These are phyloP conservation scores for Neodiprion lecontei DNA, from an alignment of 1,140 invertebrate species.

Conservation along the genomic window DNA sequence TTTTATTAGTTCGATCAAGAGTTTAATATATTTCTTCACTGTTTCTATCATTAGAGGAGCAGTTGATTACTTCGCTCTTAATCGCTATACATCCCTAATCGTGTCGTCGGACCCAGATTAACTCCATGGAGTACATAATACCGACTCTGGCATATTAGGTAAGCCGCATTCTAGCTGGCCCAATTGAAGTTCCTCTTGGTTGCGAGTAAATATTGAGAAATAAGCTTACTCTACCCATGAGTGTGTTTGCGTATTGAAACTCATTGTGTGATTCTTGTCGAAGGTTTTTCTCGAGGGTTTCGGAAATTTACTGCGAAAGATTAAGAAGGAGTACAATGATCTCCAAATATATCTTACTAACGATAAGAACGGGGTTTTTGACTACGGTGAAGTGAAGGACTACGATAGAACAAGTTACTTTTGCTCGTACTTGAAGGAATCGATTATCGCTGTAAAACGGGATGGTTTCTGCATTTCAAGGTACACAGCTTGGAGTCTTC, in stretches of 20 bases:
- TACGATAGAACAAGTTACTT: too few species aligned
- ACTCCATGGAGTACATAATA: not conserved
- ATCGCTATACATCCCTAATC: not conserved
- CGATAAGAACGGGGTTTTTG: too few species aligned
- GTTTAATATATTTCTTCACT: slow-evolving; percentile 50
- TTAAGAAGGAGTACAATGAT: slow-evolving; percentile 72
- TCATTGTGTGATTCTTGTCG: too few species aligned
- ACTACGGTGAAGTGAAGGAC: too few species aligned
- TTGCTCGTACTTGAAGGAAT: too few species aligned
- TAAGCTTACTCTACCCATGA: not conserved
- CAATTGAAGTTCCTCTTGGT: slow-evolving; percentile 17
- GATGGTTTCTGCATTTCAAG: too few species aligned
- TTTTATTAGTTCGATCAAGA: slow-evolving; percentile 39
- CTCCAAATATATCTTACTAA: slow-evolving; percentile 73
- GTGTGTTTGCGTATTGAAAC: too few species aligned
- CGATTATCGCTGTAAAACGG: too few species aligned
- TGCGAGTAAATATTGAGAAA: slow-evolving; percentile 12
- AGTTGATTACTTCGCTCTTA: slow-evolving; percentile 42
- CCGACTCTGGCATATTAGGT: slow-evolving; percentile 35
- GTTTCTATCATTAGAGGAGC: slow-evolving; percentile 23
- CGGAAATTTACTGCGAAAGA: slow-evolving; percentile 71
- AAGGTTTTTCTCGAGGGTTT: slow-evolving; percentile 71
- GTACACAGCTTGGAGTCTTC: too few species aligned
- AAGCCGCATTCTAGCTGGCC: slow-evolving; percentile 40
- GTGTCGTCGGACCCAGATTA: not conserved